Evolutionary conservation across 2,888 invertebrate genomes (phyloP), one percentile per base, ranked within the genome.

Genomic region (Eupithecia exiguata): DNA sequence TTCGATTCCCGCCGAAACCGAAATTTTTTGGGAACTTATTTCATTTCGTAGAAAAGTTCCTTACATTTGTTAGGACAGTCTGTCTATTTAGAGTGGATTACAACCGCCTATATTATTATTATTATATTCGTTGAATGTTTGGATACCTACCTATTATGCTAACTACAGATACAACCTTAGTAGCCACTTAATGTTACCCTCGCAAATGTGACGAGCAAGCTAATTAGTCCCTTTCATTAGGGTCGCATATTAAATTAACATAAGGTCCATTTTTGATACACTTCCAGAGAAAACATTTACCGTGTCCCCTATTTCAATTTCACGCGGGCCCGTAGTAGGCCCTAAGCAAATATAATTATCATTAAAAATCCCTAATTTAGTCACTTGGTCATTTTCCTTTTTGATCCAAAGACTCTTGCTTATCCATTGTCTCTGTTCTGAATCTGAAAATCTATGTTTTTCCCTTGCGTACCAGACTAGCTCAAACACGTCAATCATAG

Each of bases 321-420:
- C 61, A 74, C 68, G 43, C 49, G 72, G 79, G 74, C 70, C 76
- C 72, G 74, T 72, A 70, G 66, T 10, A 74, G 72, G 71, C 72
- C 79, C 79, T 76, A 73, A 78, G 76, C 65, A 79, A 80, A 79
- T 76, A 71, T 79, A 77, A 79, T 80, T 80, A 78, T 75, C 79
- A 35, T 78, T 80, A 77, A 75, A 78, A 76, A 66, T 65, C 75
- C 71, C 67, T 77, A 78, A 71, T 79, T 76, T 71, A 74, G 75
- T 75, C 16, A 61, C 43, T 70, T 70, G 63, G n/a, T 36, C 16
- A 46, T 69, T 21, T 38, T 10, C 16, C n/a, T 69, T 74, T 74
- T 62, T 62, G 16, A 35, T 18, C 18, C 35, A 62, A 62, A 35
- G 35, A 35, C 62, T 16, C 62, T 16, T 18, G 30, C 30, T 30